phyloP scores from a whole-genome alignment of 2,113 vertebrate genomes.

The Lanius collurio region DNA sequence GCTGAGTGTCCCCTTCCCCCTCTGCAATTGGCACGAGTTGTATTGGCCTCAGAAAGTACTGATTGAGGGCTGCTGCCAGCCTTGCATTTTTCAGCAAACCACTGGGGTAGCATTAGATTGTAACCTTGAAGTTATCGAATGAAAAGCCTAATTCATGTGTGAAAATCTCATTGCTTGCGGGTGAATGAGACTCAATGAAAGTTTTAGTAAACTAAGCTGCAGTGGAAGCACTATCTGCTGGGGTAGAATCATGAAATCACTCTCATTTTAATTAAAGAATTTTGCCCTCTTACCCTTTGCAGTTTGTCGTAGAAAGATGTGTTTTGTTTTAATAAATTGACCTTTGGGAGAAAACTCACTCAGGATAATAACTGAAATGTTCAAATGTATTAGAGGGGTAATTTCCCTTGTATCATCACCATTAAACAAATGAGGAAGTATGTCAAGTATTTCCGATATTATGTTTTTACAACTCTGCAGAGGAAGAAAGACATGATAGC shows the following conservation, averaged over 20 bases:
- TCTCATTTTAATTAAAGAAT: constrained; percentile 51
- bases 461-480: constrained; percentile 34
- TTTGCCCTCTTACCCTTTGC: constrained; percentile 39
- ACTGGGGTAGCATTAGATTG: neutral
- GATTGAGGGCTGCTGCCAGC: neutral
- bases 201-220: constrained; percentile 47
- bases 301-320: constrained; percentile 56
- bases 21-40: neutral
- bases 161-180: constrained; percentile 55
- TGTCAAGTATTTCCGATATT: constrained; percentile 40
- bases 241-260: neutral
- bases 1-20: neutral
- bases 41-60: neutral
- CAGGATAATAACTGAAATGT: constrained; percentile 62
- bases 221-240: constrained; percentile 2
- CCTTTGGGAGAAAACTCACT: constrained; percentile 40
- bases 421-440: constrained; percentile 57
- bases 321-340: constrained; percentile 69
- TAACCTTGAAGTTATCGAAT: constrained; percentile 44
- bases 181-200: constrained; percentile 57
- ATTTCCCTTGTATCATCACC: constrained; percentile 53
- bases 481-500: constrained; percentile 28
- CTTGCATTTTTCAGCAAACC: neutral
- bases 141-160: constrained; percentile 66
- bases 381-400: constrained; percentile 61